These are phyloP conservation scores for Paraplagusia blochii DNA, from an alignment of 2,113 vertebrate species.

Conservation along the genomic window DNA sequence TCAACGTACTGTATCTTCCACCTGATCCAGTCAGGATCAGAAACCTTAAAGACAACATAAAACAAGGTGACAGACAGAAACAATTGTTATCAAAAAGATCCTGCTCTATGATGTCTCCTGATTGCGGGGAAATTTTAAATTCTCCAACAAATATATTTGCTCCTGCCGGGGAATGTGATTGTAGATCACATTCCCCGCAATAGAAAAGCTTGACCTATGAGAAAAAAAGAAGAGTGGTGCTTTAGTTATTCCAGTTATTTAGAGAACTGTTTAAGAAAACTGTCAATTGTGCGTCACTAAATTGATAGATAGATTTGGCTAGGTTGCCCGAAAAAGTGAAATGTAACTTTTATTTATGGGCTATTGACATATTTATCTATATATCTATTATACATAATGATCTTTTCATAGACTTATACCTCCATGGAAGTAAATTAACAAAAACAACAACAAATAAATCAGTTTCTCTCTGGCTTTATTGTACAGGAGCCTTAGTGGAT, in stretches of 20 bases:
- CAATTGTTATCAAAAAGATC: slow-evolving; percentile 62
- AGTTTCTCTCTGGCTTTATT: not conserved
- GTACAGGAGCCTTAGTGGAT: not conserved
- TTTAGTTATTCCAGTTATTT: too few relatives aligned
- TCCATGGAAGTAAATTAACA: not conserved
- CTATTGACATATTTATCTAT: too few relatives aligned
- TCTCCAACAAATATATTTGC: slow-evolving; percentile 48
- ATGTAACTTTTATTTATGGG: too few relatives aligned
- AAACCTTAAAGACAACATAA: slow-evolving; percentile 21
- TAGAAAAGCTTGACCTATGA: too few relatives aligned
- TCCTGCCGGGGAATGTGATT: slow-evolving; percentile 34
- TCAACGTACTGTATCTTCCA: slow-evolving; percentile 43
- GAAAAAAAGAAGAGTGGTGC: too few relatives aligned
- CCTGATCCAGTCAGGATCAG: slow-evolving; percentile 29
- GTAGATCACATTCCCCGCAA: too few relatives aligned
- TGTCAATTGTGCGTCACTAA: too few relatives aligned
- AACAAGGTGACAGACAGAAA: slow-evolving; percentile 60
- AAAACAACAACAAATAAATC: not conserved
- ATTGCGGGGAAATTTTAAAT: slow-evolving; percentile 28
- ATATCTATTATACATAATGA: too few relatives aligned
- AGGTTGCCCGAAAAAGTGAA: too few relatives aligned
- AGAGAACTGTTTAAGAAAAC: too few relatives aligned
- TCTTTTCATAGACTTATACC: too few relatives aligned
- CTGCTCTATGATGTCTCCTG: slow-evolving; percentile 57
- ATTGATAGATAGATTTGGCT: too few relatives aligned